Evolutionary conservation across 2,113 vertebrate species (phyloP), one percentile per base, ranked within the genome.

Genomic region (Odocoileus hemionus): DNA sequence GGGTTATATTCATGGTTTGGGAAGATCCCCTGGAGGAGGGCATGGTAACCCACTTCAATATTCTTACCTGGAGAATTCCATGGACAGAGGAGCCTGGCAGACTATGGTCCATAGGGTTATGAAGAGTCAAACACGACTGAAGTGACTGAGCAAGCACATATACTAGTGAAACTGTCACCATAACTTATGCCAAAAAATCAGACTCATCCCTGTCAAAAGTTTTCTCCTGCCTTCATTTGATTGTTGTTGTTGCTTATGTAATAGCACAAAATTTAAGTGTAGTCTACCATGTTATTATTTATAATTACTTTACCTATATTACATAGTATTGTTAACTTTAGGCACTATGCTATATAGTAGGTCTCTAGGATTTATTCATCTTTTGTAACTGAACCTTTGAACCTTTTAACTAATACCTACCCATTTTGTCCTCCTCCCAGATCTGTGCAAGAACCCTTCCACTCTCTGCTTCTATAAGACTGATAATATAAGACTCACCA

Each of bases 31-130:
- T n/a, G 61, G 61, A n/a, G 15, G 61, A n/a, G 7, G 61, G 30
- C 30, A n/a, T 2, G 61, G 61, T 4, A 19, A 67, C 61, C 33
- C 61, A 67, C 33, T 67, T 67, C 61, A 67, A 2, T 67, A n/a
- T 67, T 67, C 61, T 67, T n/a, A 67, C 16, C 16, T n/a, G 33
- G 61, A 67, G 61, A 67, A 67, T 67, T 7, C 61, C 16, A n/a
- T 19, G 16, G 33, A 67, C 0, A 67, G 61, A n/a, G 61, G 33
- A 67, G 61, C 3, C 33, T n/a, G 61, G 30, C 0, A 2, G 16
- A 33, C 61, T n/a, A 0, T 19, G 0, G 16, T 67, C 1, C 61
- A 67, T n/a, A 67, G 16, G 61, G 33, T n/a, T 67, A 67, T 0
- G 3, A 67, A 67, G 61, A 67, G 33, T 4, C 4, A n/a, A 0